Conservation (phyloP, 2,113 vertebrate genomes). For the Brachionichthys hirsutus region DNA sequence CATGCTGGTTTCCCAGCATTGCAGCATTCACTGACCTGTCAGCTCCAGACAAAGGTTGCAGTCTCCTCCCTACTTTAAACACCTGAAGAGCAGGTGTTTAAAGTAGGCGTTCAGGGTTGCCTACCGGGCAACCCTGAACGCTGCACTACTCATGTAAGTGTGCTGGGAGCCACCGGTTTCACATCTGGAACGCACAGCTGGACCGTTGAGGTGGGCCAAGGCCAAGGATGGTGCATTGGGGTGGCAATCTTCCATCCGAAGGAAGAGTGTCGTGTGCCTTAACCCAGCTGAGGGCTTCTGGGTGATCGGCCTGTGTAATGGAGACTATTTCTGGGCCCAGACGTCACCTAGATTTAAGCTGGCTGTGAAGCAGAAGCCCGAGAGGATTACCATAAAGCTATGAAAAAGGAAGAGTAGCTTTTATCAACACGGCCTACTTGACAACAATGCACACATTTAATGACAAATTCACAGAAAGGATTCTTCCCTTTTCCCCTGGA, state of each 20-base stretch:
- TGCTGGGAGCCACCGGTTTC: constrained; percentile 65
- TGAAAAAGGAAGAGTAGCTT: constrained; percentile 76
- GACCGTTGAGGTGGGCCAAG: constrained; percentile 67
- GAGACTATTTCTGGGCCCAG: constrained; percentile 70
- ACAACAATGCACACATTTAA: constrained; percentile 71
- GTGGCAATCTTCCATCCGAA: constrained; percentile 78
- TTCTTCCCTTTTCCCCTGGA: constrained; percentile 73
- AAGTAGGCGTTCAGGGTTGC: too few species aligned
- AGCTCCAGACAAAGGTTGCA: too few species aligned
- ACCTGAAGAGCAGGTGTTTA: constrained; percentile 10
- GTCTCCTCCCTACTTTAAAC: neutral
- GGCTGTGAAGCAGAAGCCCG: constrained; percentile 47
- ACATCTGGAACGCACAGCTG: constrained; percentile 70
- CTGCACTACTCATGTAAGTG: constrained; percentile 56
- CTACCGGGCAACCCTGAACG: constrained; percentile 64
- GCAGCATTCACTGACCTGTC: neutral
- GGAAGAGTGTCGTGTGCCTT: constrained; percentile 76
- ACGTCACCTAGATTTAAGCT: constrained; percentile 59
- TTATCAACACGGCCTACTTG: constrained; percentile 58
- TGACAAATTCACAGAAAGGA: constrained; percentile 66
- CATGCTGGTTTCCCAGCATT: constrained; percentile 28
- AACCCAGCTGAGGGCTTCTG: constrained; percentile 78
- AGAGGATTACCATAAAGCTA: constrained; percentile 76
- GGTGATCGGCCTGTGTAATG: constrained; percentile 75
- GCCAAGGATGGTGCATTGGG: constrained; percentile 76